Evolutionary conservation across 2,113 vertebrate species (phyloP).

Genomic region (Pandion haliaetus): DNA sequence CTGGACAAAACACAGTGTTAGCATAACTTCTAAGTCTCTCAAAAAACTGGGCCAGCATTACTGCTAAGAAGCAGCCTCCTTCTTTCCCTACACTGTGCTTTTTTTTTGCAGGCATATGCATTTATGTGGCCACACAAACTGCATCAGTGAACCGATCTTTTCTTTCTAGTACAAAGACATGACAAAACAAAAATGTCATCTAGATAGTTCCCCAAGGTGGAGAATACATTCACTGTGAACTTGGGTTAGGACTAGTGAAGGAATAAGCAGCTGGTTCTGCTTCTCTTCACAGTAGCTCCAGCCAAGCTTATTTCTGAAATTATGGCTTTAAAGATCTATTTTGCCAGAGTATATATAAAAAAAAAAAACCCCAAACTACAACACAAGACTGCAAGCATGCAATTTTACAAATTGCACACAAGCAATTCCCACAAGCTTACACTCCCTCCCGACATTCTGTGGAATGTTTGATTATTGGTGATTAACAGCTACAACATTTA

Average conservation of each 20-base stretch:
- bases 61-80: not conserved
- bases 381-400: not conserved
- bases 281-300: not conserved
- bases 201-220: not conserved
- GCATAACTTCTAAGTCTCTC: not conserved
- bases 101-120: not conserved
- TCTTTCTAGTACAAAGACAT: not conserved
- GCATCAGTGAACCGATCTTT: not conserved
- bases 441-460: not conserved
- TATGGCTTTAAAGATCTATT: not conserved
- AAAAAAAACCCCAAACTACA: not conserved
- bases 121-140: not conserved
- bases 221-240: not conserved
- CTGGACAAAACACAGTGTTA: not conserved
- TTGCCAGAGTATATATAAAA: not conserved
- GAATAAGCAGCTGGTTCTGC: not conserved
- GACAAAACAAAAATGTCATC: not conserved
- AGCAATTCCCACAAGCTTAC: not conserved
- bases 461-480: not conserved
- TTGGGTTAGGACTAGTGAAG: not conserved
- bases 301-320: not conserved
- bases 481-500: not conserved
- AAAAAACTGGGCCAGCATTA: not conserved
- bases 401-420: not conserved
- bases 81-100: not conserved